A percentile compares a stretch with the other conserved stretches of the same genome.
Evolutionary conservation across 2,888 invertebrate species (phyloP).

Genomic region (Eristalinus aeneus): DNA sequence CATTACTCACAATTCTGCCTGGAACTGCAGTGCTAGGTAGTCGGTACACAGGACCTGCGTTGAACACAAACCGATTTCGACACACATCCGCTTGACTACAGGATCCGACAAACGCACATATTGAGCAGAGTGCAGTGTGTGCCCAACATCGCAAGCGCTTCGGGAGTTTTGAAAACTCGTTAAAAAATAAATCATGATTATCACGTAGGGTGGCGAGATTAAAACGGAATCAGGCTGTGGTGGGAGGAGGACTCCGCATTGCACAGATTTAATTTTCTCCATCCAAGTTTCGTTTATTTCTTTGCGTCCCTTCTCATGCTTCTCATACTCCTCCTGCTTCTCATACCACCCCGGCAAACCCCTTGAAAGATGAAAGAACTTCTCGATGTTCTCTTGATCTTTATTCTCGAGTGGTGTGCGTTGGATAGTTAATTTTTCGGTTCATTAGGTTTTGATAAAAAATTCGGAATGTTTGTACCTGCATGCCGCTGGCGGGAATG

Average conservation of each 20-base stretch:
- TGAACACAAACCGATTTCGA: neutral
- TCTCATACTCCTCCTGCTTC: neutral
- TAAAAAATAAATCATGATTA: slow-evolving; percentile 51
- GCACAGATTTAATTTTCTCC: slow-evolving; percentile 11
- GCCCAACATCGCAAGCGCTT: neutral
- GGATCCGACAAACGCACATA: neutral
- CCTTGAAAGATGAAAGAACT: neutral
- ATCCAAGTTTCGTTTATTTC: neutral
- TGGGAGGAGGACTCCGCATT: neutral
- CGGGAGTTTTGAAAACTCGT: slow-evolving; percentile 46
- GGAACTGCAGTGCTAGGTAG: neutral
- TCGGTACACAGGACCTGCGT: neutral
- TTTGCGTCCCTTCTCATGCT: neutral
- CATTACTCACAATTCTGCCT: neutral
- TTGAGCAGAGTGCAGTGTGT: neutral
- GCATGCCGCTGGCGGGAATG: neutral
- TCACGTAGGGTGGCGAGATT: slow-evolving; percentile 6
- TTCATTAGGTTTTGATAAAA: slow-evolving; percentile 31
- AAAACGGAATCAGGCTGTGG: slow-evolving; percentile 15
- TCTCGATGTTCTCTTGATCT: neutral
- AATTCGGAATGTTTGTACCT: neutral
- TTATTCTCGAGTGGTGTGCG: neutral
- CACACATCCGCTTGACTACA: neutral
- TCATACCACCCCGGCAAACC: neutral
- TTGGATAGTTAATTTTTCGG: slow-evolving; percentile 47